Conservation (phyloP, 1,140 invertebrate genomes). For the Drosophila tsacasi region DNA sequence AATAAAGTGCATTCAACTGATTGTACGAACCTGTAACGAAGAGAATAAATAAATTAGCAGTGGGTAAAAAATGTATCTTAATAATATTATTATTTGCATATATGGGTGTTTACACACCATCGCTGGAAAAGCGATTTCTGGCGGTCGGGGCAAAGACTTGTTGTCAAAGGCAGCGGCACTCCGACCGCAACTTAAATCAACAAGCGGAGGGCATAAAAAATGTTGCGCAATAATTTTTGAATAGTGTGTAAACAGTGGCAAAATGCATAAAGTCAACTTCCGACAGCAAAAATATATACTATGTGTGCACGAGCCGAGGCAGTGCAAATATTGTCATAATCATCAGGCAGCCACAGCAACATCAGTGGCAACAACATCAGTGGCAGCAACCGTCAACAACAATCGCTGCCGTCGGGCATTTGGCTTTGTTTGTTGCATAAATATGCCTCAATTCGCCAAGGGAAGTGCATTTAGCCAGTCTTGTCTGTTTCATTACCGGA, state of each 20-base stretch:
- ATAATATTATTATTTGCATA: slow-evolving; percentile 44
- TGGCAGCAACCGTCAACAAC: slow-evolving; percentile 8
- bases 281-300: slow-evolving; percentile 57
- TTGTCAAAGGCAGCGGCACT: slow-evolving; percentile 24
- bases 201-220: slow-evolving; percentile 50
- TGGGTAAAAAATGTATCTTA: slow-evolving; percentile 16
- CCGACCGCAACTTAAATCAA: slow-evolving; percentile 35
- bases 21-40: slow-evolving; percentile 72
- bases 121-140: slow-evolving; percentile 31
- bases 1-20: slow-evolving; percentile 7
- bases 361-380: neutral
- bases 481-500: slow-evolving; percentile 50
- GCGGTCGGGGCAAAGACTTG: neutral
- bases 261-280: slow-evolving; percentile 83
- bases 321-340: slow-evolving; percentile 81
- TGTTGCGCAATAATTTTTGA: slow-evolving; percentile 80
- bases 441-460: slow-evolving; percentile 29
- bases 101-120: slow-evolving; percentile 43
- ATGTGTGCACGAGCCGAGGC: slow-evolving; percentile 47
- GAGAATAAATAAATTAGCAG: slow-evolving; percentile 38
- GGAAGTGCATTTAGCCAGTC: slow-evolving; percentile 12
- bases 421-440: slow-evolving; percentile 60
- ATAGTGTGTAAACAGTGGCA: slow-evolving; percentile 79
- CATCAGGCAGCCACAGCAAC: slow-evolving; percentile 55
- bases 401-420: slow-evolving; percentile 51